phyloP scores from a whole-genome alignment of 2,113 vertebrate species.

The Stegostoma tigrinum region DNA sequence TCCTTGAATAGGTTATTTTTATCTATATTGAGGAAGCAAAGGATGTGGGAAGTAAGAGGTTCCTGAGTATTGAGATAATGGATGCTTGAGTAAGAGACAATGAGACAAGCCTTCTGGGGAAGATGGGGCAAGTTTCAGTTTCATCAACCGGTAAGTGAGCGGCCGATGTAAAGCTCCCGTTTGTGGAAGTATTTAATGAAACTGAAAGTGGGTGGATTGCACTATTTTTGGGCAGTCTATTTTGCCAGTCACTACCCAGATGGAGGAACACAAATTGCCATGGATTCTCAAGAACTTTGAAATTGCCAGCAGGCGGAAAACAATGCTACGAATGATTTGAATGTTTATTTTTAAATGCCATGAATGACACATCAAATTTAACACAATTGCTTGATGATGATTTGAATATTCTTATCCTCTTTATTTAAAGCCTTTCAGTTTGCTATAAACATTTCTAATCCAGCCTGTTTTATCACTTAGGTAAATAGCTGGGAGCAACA shows the following conservation, averaged over 20 bases:
- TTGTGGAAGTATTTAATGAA: neutral
- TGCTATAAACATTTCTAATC: neutral
- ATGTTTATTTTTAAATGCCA: neutral
- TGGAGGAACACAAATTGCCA: neutral
- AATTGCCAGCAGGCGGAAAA: neutral
- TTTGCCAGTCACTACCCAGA: neutral
- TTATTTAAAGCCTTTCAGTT: neutral
- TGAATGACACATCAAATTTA: neutral
- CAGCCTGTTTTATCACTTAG: neutral
- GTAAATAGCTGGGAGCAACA: neutral
- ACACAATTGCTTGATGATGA: neutral
- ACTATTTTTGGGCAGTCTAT: neutral
- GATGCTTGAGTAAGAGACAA: neutral
- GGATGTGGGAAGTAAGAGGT: neutral
- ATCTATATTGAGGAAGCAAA: neutral
- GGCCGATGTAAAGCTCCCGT: neutral
- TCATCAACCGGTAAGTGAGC: neutral
- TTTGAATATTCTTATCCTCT: neutral
- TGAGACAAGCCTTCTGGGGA: neutral
- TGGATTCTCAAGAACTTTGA: neutral
- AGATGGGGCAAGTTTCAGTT: neutral
- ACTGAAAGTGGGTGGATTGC: neutral
- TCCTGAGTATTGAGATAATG: neutral
- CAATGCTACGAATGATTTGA: neutral
- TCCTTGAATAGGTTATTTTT: neutral